A percentile compares a stretch with the other conserved stretches of the same genome.
phyloP scores from a whole-genome alignment of 2,797 vertebrate species.

The Sebastes iracundus region DNA sequence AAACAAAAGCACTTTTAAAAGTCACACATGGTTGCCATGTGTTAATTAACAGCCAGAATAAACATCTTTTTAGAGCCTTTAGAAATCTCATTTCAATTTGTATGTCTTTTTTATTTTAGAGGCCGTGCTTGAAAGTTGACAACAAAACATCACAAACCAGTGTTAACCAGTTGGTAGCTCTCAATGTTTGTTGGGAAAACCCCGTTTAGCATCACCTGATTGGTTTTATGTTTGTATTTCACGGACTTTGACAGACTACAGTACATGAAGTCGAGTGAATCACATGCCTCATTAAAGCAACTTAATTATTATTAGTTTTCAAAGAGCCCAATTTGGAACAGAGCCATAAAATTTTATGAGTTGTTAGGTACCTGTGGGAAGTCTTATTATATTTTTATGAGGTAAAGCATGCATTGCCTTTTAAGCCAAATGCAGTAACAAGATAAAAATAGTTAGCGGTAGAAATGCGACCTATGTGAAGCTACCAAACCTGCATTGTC shows the following conservation, averaged over 20 bases:
- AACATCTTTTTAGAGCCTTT: constrained; percentile 17
- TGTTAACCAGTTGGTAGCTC: background rate
- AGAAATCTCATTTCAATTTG: constrained; percentile 18
- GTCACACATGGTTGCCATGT: constrained; percentile 20
- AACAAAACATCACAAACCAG: constrained; percentile 4
- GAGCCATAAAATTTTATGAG: constrained; percentile 78
- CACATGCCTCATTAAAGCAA: constrained; percentile 76
- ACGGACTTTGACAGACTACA: constrained; percentile 42
- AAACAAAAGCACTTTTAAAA: constrained; percentile 14
- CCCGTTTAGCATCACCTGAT: constrained; percentile 4
- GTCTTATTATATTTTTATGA: constrained; percentile 71
- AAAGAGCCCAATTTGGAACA: constrained; percentile 76
- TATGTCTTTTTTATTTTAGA: background rate
- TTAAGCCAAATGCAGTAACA: constrained; percentile 37
- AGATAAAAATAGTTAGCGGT: constrained; percentile 23
- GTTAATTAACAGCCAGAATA: constrained; percentile 29
- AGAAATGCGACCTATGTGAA: background rate
- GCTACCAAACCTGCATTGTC: constrained; percentile 8
- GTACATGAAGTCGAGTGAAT: constrained; percentile 63
- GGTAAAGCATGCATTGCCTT: constrained; percentile 42
- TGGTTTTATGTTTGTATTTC: constrained; percentile 38
- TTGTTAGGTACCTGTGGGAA: constrained; percentile 73
- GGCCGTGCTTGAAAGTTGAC: background rate
- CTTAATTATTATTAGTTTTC: constrained; percentile 82
- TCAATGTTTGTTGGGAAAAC: background rate